These are phyloP conservation scores for Amiota minor DNA, from an alignment of 2,888 invertebrate species.

Conservation along the genomic window DNA sequence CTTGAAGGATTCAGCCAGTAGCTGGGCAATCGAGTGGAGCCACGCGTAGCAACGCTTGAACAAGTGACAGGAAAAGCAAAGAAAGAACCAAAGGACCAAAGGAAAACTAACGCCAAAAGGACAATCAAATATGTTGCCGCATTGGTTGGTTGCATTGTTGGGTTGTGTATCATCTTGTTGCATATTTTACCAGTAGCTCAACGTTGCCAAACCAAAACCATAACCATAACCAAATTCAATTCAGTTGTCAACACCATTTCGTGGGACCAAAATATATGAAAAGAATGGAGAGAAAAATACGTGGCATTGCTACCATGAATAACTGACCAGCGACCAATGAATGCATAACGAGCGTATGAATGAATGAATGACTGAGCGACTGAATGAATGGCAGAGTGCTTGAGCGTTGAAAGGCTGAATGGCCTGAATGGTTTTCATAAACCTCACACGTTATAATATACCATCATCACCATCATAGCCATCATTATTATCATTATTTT, in stretches of 20 bases:
- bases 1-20: background rate
- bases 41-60: slow-evolving; percentile 1
- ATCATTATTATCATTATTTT: slow-evolving; percentile 47
- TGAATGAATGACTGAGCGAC: slow-evolving; percentile 13
- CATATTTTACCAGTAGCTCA: background rate
- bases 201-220: slow-evolving; percentile 6
- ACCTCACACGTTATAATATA: slow-evolving; percentile 59
- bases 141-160: background rate
- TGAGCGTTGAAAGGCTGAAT: background rate
- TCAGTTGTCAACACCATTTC: slow-evolving; percentile 60
- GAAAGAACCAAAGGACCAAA: background rate
- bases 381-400: background rate
- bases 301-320: background rate
- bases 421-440: slow-evolving; percentile 27
- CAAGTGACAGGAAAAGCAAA: background rate
- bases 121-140: background rate
- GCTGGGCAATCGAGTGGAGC: background rate
- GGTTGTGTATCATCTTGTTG: slow-evolving; percentile 4
- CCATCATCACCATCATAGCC: slow-evolving; percentile 40
- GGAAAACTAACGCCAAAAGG: background rate
- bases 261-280: slow-evolving; percentile 3
- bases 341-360: slow-evolving; percentile 11
- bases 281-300: background rate
- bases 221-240: slow-evolving; percentile 57
- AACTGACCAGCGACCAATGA: background rate